Percentiles rank a stretch among this genome's conserved stretches.
Evolutionary conservation across 2,113 vertebrate genomes (phyloP).

Genomic region (Apaloderma vittatum): DNA sequence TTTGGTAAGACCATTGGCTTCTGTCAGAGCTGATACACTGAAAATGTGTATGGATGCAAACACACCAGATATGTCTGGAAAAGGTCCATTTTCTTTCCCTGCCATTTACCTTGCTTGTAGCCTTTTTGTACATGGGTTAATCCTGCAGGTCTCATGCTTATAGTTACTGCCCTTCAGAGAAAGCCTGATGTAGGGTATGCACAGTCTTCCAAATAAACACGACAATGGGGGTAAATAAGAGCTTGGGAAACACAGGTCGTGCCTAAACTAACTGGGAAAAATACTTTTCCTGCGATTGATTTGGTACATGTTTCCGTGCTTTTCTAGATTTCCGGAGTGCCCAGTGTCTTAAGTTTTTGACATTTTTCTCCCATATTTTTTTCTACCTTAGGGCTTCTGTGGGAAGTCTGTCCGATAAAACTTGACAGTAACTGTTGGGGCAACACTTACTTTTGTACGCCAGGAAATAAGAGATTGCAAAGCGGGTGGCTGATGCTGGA

Average conservation of each 20-base stretch:
- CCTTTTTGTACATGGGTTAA: background rate
- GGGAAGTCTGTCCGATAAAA: background rate
- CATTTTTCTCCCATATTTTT: background rate
- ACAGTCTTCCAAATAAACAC: background rate
- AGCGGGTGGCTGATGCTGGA: background rate
- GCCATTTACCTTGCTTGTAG: background rate
- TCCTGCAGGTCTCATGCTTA: background rate
- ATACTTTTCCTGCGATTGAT: background rate
- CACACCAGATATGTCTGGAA: accelerated
- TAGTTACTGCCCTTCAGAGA: background rate
- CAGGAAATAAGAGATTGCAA: background rate
- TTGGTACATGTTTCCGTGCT: background rate
- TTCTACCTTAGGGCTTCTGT: background rate
- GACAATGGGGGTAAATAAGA: background rate
- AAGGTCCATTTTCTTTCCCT: background rate
- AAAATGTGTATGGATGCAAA: background rate
- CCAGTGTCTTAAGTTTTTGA: background rate
- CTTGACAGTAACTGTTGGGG: background rate
- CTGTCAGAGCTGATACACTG: background rate
- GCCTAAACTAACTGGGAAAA: background rate
- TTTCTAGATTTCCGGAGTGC: background rate
- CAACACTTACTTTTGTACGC: background rate
- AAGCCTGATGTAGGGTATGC: background rate
- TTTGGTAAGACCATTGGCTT: background rate
- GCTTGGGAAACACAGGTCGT: background rate